A percentile compares a stretch with the other conserved stretches of the same genome.
Conservation (phyloP, 1,140 invertebrate genomes). For the Belonocnema kinseyi region DNA sequence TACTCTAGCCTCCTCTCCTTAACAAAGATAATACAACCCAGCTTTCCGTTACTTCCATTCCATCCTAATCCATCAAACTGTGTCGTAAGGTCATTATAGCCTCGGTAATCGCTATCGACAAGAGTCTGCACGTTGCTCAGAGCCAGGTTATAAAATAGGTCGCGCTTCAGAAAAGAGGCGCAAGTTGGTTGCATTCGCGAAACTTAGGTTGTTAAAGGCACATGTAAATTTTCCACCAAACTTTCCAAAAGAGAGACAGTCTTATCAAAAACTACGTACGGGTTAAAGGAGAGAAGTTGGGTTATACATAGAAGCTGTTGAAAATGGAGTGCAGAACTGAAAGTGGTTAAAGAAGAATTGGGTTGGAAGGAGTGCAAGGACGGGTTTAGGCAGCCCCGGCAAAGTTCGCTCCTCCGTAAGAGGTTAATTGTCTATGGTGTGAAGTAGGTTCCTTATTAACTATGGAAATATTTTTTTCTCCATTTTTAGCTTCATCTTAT, state of each 20-base stretch:
- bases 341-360: constrained; percentile 12
- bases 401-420: constrained; percentile 11
- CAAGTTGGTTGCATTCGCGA: neutral
- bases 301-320: constrained; percentile 7
- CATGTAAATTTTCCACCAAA: neutral
- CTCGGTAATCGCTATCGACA: neutral
- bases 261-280: neutral
- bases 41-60: neutral
- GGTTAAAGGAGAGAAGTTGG: too few relatives aligned
- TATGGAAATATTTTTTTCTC: too few relatives aligned
- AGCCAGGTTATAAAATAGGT: neutral
- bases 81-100: neutral
- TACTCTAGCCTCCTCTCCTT: neutral
- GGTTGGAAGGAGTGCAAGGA: neutral
- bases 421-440: neutral
- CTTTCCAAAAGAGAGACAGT: neutral
- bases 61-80: constrained; percentile 10
- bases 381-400: neutral
- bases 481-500: too few relatives aligned
- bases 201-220: constrained; percentile 28
- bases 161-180: neutral
- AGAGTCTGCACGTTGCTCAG: neutral
- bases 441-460: neutral
- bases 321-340: constrained; percentile 14
- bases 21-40: constrained; percentile 10